Conservation (phyloP, 2,797 vertebrate species). For the Paratrypauchen microcephalus region DNA sequence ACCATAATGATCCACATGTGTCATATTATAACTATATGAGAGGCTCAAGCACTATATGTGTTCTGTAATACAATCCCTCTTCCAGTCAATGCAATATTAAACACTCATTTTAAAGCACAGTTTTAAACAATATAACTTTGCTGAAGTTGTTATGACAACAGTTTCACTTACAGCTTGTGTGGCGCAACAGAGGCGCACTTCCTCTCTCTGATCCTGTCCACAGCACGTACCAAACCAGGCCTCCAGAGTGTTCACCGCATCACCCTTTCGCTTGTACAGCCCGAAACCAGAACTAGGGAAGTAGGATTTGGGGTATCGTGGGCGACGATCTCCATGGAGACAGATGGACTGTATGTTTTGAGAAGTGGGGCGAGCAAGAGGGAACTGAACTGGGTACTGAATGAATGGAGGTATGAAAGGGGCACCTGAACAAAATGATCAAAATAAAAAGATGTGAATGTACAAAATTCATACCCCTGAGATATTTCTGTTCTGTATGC, state of each 20-base stretch:
- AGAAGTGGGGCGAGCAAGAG: slow-evolving; percentile 57
- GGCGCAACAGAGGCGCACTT: slow-evolving; percentile 69
- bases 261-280: slow-evolving; percentile 34
- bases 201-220: slow-evolving; percentile 40
- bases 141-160: slow-evolving; percentile 9
- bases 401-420: background rate
- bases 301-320: slow-evolving; percentile 57
- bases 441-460: background rate
- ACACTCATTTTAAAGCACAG: background rate
- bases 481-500: background rate
- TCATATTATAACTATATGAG: too few relatives aligned
- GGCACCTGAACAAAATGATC: slow-evolving; percentile 19
- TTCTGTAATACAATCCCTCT: too few relatives aligned
- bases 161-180: slow-evolving; percentile 70
- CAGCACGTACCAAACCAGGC: slow-evolving; percentile 73
- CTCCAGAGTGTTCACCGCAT: slow-evolving; percentile 69
- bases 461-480: background rate
- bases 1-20: too few relatives aligned
- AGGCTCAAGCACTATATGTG: too few relatives aligned
- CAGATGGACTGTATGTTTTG: slow-evolving; percentile 72
- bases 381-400: slow-evolving; percentile 65
- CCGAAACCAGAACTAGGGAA: slow-evolving; percentile 57
- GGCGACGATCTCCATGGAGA: slow-evolving; percentile 57
- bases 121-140: background rate
- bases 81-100: too few relatives aligned